These are phyloP conservation scores for Anoplopoma fimbria DNA, from an alignment of 2,113 vertebrate species.

Conservation along the genomic window DNA sequence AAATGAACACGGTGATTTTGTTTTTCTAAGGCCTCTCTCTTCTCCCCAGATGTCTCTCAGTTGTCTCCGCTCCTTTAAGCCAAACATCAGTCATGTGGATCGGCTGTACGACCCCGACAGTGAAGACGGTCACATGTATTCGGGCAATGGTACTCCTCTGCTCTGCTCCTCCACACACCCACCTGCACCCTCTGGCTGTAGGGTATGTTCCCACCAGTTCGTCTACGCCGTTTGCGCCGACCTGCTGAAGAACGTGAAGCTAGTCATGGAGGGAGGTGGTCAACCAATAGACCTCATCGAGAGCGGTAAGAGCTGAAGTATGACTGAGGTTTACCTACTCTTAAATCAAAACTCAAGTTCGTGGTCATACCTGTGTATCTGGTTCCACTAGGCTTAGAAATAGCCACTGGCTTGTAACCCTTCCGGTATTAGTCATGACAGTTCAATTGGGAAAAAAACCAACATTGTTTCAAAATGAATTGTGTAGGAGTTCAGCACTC, in stretches of 20 bases:
- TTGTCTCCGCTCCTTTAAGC: background rate
- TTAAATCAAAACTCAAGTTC: background rate
- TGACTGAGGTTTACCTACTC: background rate
- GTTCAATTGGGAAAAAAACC: too few relatives aligned
- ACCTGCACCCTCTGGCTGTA: background rate
- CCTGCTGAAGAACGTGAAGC: background rate
- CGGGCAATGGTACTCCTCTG: background rate
- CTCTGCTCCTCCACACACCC: background rate
- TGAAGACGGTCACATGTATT: background rate
- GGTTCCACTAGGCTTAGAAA: background rate
- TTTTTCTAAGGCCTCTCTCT: background rate
- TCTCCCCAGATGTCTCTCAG: background rate
- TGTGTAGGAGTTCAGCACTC: background rate
- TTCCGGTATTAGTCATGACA: too few relatives aligned
- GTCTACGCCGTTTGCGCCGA: background rate
- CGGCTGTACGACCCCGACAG: rapidly evolving
- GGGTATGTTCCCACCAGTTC: background rate
- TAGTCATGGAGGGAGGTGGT: background rate
- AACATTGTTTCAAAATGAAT: too few relatives aligned
- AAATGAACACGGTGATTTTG: too few relatives aligned
- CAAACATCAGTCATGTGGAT: background rate
- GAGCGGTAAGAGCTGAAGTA: background rate
- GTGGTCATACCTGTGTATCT: background rate
- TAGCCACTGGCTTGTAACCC: background rate
- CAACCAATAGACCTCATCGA: rapidly evolving